Evolutionary conservation across 2,113 vertebrate genomes (phyloP).

Genomic region (Centrocercus urophasianus): DNA sequence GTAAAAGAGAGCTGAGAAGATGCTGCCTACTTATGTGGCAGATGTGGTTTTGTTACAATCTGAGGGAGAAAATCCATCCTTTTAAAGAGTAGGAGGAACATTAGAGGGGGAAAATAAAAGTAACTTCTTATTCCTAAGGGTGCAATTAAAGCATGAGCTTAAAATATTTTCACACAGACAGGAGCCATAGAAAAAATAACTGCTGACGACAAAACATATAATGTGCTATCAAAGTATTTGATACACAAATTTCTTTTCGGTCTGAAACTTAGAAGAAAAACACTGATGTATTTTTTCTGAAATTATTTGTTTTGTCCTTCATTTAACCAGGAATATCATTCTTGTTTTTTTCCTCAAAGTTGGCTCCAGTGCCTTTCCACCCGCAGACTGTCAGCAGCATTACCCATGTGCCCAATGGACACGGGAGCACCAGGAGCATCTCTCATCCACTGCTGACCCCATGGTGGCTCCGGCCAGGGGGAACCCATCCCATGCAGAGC

Average conservation of each 20-base stretch:
- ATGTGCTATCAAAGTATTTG: neutral
- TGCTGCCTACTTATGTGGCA: conserved; percentile 53
- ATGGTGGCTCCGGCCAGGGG: neutral
- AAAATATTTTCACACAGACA: conserved; percentile 30
- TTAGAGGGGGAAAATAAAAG: conserved; percentile 25
- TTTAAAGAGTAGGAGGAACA: conserved; percentile 22
- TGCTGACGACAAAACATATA: neutral
- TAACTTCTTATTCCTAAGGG: conserved; percentile 38
- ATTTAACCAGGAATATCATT: neutral
- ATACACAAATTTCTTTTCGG: neutral
- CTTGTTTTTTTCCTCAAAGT: neutral
- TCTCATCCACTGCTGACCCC: neutral
- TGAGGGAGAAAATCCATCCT: conserved; percentile 31
- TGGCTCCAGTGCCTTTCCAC: neutral
- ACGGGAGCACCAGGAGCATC: neutral
- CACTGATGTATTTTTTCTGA: neutral
- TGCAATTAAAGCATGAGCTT: conserved; percentile 27
- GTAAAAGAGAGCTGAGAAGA: conserved; percentile 57
- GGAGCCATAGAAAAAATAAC: conserved; percentile 18
- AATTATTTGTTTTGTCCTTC: conserved; percentile 9
- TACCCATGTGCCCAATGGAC: neutral
- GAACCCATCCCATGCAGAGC: too few species aligned
- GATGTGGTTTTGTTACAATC: conserved; percentile 62
- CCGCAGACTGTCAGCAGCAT: neutral
- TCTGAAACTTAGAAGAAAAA: neutral